Evolutionary conservation across 2,888 invertebrate species (phyloP).

Genomic region (Adelognathus sp.): DNA sequence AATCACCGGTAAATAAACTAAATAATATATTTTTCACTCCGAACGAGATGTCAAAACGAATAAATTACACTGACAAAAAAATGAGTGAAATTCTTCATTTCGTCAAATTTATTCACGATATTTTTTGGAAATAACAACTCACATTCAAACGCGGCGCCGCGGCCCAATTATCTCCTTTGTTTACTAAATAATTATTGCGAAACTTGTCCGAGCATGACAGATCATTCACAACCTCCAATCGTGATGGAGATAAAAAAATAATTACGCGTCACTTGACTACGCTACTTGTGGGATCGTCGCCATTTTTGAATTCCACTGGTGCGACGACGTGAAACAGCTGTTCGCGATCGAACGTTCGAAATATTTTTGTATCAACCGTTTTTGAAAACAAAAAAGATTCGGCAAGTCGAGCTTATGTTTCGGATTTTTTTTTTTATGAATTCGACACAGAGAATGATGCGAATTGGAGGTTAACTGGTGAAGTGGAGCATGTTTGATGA

Average conservation of each 20-base stretch:
- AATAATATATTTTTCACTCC: not conserved
- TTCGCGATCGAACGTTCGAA: not conserved
- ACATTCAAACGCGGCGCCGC: not conserved
- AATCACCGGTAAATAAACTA: not conserved
- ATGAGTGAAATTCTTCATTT: not conserved
- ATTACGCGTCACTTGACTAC: conserved; percentile 22
- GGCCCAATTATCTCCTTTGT: not conserved
- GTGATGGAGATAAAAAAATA: conserved; percentile 11
- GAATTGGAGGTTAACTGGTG: not conserved
- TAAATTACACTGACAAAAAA: too few relatives aligned
- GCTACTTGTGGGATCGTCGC: not conserved
- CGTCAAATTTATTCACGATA: not conserved
- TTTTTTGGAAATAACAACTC: conserved; percentile 4
- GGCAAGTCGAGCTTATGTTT: not conserved
- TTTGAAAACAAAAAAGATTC: not conserved
- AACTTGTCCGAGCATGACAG: conserved; percentile 21
- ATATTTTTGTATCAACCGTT: not conserved
- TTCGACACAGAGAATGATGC: not conserved
- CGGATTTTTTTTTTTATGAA: not conserved
- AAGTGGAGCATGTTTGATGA: conserved; percentile 8
- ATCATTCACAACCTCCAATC: conserved; percentile 22
- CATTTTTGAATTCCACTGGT: conserved; percentile 42
- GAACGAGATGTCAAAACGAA: too few relatives aligned
- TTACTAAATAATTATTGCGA: conserved; percentile 2
- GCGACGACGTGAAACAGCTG: conserved; percentile 47